Base-by-base conservation (phyloP, 2,797 vertebrate genomes). In the Lacerta viridis region DNA sequence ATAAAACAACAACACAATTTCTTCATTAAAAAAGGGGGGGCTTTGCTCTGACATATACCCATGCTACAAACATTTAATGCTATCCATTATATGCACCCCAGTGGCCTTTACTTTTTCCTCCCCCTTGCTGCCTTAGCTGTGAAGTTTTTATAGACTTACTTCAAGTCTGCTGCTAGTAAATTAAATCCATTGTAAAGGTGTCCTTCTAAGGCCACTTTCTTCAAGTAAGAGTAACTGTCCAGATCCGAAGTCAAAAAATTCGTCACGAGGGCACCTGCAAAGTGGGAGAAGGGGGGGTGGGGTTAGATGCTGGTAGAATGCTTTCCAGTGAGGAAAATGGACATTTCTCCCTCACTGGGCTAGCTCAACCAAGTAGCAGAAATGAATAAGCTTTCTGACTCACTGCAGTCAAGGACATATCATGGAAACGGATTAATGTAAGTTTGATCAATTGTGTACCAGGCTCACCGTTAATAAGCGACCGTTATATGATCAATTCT, bases 171-270 rank as follows among this genome's bases (percentile, higher is more conserved):
- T 36, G 98, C 98, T 95, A 99, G 94, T 94, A 99, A 98, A 96
- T 99, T 99, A 95, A 99, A 99, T 93, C 98, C 98, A 1, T 99
- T 99, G 97, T 99, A 99, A 91, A 98, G 95, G 90, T 99, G 98
- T 92, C 98, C 96, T 91, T 99, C 98, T 66, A 95, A 46, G 2
- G 99, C 98, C 89, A 99, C 96, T 93, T 99, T 99, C 96, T 98
- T 99, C 95, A 99, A 95, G 95, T 99, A 99, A 84, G 98, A 98
- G 95, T 98, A 98, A 96, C 98, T 97, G 95, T 99, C 98, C 93
- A 97, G 61, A 84, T 98, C 98, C 20, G 98, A 96, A 8, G 96
- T 98, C 92, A 99, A 96, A 96, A 98, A 99, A 95, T 98, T 98
- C 72, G 98, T 96, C 85, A 99, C 99, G 33, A 99, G 97, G 92